These are phyloP conservation scores for Phodopus roborovskii DNA, from an alignment of 2,113 vertebrate species.

Conservation along the genomic window DNA sequence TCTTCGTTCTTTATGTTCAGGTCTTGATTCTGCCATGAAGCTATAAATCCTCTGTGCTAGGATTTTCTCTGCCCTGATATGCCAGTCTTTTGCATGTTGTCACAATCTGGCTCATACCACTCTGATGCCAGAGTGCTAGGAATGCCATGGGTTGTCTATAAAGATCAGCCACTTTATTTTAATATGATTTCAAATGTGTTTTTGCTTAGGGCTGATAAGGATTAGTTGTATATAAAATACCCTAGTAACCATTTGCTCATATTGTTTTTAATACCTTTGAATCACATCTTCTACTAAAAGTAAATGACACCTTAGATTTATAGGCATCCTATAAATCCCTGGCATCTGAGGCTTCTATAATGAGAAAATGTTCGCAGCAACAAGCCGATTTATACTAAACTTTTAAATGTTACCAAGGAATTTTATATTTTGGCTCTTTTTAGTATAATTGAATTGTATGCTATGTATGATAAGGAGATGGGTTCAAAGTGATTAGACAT, in stretches of 20 bases:
- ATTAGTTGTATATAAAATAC: conserved; percentile 13
- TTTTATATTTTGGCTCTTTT: conserved; percentile 27
- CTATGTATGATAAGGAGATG: neutral
- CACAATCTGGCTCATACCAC: neutral
- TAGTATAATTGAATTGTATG: conserved; percentile 1
- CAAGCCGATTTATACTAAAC: conserved; percentile 40
- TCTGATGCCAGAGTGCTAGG: neutral
- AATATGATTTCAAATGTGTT: conserved; percentile 31
- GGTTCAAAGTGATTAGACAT: neutral
- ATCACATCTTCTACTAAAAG: conserved; percentile 47
- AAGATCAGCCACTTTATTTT: conserved; percentile 38
- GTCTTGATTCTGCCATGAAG: neutral
- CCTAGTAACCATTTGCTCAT: conserved; percentile 11
- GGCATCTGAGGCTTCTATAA: conserved; percentile 11
- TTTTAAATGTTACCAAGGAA: neutral
- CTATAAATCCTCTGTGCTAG: neutral
- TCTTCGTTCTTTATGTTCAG: neutral
- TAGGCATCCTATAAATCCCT: conserved; percentile 20
- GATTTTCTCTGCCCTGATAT: too few species aligned
- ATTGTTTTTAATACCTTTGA: conserved; percentile 49
- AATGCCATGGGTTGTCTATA: neutral
- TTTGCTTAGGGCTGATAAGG: neutral
- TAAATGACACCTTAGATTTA: conserved; percentile 31
- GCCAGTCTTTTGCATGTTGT: too few species aligned
- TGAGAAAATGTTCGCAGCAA: conserved; percentile 43